Percentiles rank a stretch among this genome's conserved stretches.
These are phyloP conservation scores for Odiellus spinosus DNA, from an alignment of 2,888 invertebrate genomes.

Conservation along the genomic window DNA sequence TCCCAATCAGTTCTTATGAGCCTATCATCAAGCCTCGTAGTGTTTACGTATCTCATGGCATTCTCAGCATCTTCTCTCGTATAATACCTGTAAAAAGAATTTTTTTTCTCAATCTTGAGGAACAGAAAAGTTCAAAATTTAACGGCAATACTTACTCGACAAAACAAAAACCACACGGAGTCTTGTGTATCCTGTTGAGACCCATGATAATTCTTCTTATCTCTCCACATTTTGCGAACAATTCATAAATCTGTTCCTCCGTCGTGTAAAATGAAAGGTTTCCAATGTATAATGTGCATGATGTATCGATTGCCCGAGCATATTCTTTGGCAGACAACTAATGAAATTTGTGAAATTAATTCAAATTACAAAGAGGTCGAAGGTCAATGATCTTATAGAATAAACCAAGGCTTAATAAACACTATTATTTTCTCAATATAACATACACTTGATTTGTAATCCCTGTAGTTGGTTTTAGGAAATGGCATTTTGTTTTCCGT, in stretches of 20 bases:
- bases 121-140: not conserved
- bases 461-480: too few relatives aligned
- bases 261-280: conserved; percentile 97
- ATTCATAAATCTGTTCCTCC: conserved; percentile 93
- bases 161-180: conserved; percentile 98
- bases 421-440: too few relatives aligned
- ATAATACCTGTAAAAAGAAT: conserved; percentile 10
- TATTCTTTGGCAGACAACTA: too few relatives aligned
- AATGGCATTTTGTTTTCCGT: too few relatives aligned
- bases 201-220: conserved; percentile 85
- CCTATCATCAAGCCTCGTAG: conserved; percentile 88
- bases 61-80: conserved; percentile 37
- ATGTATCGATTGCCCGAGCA: too few relatives aligned
- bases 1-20: conserved; percentile 98
- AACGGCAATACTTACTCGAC: conserved; percentile 50
- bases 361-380: too few relatives aligned
- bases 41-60: conserved; percentile 68
- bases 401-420: too few relatives aligned
- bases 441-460: too few relatives aligned
- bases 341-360: too few relatives aligned
- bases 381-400: too few relatives aligned
- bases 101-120: not conserved
- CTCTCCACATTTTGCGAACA: conserved; percentile 91
- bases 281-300: conserved; percentile 74
- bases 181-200: conserved; percentile 89